Conservation (phyloP, 1,140 invertebrate genomes). For the Brachionus manjavacas region DNA sequence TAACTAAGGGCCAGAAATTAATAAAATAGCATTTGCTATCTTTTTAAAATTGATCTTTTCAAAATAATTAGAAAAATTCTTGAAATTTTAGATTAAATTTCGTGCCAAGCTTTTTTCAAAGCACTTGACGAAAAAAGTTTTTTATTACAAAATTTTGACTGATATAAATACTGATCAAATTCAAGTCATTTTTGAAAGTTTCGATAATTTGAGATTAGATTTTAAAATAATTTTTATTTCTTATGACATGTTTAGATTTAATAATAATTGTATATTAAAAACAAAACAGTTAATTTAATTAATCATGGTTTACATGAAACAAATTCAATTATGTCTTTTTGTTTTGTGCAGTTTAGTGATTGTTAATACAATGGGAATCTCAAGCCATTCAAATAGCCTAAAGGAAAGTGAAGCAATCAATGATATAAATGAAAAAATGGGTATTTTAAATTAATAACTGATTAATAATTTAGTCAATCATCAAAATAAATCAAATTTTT, state of each 20-base stretch:
- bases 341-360: neutral
- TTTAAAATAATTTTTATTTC: neutral
- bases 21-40: neutral
- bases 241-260: neutral
- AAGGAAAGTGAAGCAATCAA: neutral
- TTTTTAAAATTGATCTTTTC: conserved; percentile 16
- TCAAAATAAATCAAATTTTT: neutral
- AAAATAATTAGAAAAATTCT: conserved; percentile 7
- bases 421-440: neutral
- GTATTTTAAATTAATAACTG: neutral
- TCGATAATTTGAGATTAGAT: neutral
- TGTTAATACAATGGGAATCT: neutral
- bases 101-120: neutral
- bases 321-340: neutral
- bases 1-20: neutral
- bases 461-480: neutral
- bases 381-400: neutral
- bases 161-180: neutral
- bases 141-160: neutral
- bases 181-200: neutral
- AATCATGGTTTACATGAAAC: neutral
- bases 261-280: neutral
- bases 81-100: conserved; percentile 24
- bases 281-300: neutral
- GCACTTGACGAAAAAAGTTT: neutral